These are phyloP conservation scores for Picus viridis DNA, from an alignment of 2,797 vertebrate species.

Conservation along the genomic window DNA sequence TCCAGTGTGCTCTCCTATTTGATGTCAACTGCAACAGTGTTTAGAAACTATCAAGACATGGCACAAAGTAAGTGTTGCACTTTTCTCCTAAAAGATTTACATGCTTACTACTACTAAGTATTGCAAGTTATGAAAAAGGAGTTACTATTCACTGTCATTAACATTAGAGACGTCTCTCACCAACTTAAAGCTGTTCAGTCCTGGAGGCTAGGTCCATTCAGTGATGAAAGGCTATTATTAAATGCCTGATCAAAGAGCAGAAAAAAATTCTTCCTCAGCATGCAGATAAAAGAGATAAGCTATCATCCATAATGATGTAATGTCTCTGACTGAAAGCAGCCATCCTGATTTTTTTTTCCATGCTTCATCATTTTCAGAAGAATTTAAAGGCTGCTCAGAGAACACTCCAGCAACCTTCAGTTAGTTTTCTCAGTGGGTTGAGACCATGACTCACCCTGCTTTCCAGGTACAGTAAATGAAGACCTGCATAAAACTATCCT, in stretches of 20 bases:
- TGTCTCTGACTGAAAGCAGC: not conserved
- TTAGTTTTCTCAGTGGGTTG: not conserved
- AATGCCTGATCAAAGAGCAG: not conserved
- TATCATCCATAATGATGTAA: not conserved
- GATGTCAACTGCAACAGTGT: not conserved
- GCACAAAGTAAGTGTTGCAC: not conserved
- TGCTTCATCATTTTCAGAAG: not conserved
- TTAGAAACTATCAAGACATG: not conserved
- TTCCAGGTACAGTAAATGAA: not conserved
- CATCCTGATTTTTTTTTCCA: not conserved
- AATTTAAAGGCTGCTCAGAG: not conserved
- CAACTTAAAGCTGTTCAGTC: not conserved
- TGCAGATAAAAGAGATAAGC: not conserved
- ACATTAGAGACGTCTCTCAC: not conserved
- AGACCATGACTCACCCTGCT: not conserved
- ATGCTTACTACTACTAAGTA: not conserved
- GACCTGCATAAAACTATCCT: not conserved
- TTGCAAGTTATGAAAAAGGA: not conserved
- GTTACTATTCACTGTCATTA: not conserved
- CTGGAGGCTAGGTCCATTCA: not conserved
- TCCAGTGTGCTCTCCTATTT: not conserved
- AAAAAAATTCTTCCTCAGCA: not conserved
- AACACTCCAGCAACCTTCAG: not conserved
- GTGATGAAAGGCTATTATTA: not conserved
- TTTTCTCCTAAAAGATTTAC: not conserved